Conservation (phyloP, 2,888 invertebrate genomes). For the Leptinotarsa haldemani region DNA sequence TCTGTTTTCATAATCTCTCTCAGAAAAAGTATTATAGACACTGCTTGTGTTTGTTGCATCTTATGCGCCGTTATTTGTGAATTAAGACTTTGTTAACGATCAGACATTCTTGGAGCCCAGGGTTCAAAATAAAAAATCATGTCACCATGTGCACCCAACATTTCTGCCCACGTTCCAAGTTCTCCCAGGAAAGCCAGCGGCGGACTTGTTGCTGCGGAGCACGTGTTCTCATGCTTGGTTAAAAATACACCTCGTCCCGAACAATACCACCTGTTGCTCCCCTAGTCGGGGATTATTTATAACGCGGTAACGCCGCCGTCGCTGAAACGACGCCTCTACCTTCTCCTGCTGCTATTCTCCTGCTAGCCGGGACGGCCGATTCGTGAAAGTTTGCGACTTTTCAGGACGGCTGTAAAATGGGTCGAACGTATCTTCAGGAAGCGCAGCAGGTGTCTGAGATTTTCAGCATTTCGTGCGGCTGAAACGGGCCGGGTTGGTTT, state of each 20-base stretch:
- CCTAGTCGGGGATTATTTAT: slow-evolving; percentile 20
- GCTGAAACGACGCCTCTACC: slow-evolving; percentile 33
- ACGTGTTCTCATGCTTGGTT: neutral
- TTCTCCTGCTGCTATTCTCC: slow-evolving; percentile 37
- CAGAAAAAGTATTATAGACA: too few relatives aligned
- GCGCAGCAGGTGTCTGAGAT: slow-evolving; percentile 17
- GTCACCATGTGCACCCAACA: neutral
- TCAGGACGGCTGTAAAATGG: slow-evolving; percentile 24
- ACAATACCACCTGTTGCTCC: slow-evolving; percentile 20
- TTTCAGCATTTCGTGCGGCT: slow-evolving; percentile 7
- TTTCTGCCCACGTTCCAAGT: neutral
- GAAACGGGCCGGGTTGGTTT: neutral
- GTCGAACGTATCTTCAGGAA: slow-evolving; percentile 29
- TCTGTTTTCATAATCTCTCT: too few relatives aligned
- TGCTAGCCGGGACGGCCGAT: slow-evolving; percentile 40
- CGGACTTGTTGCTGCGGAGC: neutral
- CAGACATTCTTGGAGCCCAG: too few relatives aligned
- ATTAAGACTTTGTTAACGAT: too few relatives aligned
- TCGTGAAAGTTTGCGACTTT: slow-evolving; percentile 46
- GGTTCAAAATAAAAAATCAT: neutral
- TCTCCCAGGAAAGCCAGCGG: neutral
- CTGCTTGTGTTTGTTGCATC: too few relatives aligned
- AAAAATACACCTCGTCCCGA: slow-evolving; percentile 1
- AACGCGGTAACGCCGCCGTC: slow-evolving; percentile 24
- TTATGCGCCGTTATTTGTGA: too few relatives aligned